Evolutionary conservation across 1,140 invertebrate genomes (phyloP), one percentile per base, ranked within the genome.

Genomic region (Psilanteris sp.): DNA sequence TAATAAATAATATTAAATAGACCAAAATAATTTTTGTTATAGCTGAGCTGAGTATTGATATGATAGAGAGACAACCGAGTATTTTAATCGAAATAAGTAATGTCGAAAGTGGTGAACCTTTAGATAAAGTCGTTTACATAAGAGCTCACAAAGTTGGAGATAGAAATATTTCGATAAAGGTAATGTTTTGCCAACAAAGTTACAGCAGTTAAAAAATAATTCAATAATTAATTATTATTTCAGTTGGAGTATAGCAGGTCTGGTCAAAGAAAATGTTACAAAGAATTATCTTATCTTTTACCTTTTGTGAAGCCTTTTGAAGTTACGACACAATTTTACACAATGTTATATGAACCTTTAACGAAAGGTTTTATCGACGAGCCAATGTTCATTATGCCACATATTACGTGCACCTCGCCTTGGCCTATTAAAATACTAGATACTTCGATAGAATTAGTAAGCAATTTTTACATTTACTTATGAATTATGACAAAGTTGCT

Each of bases 261-360:
- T 9, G 80, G 83, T 10, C 57, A 83, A 67, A 80, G 80, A 36
- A 87, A 79, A 59, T 87, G 88, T 73, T 83, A 88, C 8, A 93
- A 91, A 83, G 92, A 92, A 79, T 89, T 91, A 64, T 89, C 79
- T 5, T 89, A 92, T 66, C 88, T 90, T 70, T 87, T 94, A 24
- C 87, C 91, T 70, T 90, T 93, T 6, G 90, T 92, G 1, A 92
- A 93, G 79, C 92, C 93, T 34, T 93, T 94, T 84, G 92, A 93
- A 78, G 88, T 93, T 5, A 85, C 88, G 1, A 91, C 92, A n/a
- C 91, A 91, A 78, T 93, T 92, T 89, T 89, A 91, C 29, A 90
- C 92, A 20, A 89, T 89, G 72, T 87, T 91, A 55, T 93, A 93
- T 76, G 91, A 92, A 80, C 88, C 91, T 27, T 86, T 93, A 55